These are phyloP conservation scores for Craniophora ligustri DNA, from an alignment of 2,888 invertebrate species.

Conservation along the genomic window DNA sequence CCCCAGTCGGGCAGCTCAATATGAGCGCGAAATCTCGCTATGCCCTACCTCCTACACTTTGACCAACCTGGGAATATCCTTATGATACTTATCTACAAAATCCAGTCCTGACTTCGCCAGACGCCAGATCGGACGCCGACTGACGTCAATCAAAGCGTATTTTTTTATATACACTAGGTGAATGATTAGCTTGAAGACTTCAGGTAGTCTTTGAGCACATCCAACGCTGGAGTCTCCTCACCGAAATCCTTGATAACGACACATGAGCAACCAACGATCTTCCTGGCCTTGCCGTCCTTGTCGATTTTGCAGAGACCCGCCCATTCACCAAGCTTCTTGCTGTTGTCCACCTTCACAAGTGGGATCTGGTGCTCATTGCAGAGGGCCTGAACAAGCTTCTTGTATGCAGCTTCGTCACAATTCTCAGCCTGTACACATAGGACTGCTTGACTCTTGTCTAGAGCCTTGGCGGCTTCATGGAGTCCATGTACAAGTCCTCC, in stretches of 20 bases:
- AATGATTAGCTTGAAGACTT: constrained; percentile 91
- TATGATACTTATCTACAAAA: too few relatives aligned
- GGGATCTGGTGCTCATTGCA: constrained; percentile 99
- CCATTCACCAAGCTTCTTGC: constrained; percentile 99
- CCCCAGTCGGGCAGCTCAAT: too few relatives aligned
- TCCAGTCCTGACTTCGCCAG: too few relatives aligned
- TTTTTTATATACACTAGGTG: constrained; percentile 77
- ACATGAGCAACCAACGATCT: constrained; percentile 99
- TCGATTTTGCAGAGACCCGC: constrained; percentile 99
- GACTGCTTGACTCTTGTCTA: constrained; percentile 96
- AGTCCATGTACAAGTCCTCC: too few relatives aligned
- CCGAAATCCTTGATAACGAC: constrained; percentile 99
- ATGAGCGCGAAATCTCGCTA: too few relatives aligned
- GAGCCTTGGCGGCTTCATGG: background rate
- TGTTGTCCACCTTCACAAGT: constrained; percentile 98
- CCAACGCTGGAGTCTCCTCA: constrained; percentile 98
- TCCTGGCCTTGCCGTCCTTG: constrained; percentile 99
- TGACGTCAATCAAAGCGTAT: too few relatives aligned
- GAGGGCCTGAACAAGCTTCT: constrained; percentile 98
- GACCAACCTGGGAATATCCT: too few relatives aligned
- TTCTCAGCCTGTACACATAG: constrained; percentile 99
- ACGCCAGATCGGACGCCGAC: too few relatives aligned
- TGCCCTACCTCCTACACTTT: too few relatives aligned
- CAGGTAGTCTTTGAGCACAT: constrained; percentile 98
- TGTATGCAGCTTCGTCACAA: constrained; percentile 99